These are phyloP conservation scores for Dendronephthya gigantea DNA, from an alignment of 64 coral and sea anemone species.

Conservation along the genomic window DNA sequence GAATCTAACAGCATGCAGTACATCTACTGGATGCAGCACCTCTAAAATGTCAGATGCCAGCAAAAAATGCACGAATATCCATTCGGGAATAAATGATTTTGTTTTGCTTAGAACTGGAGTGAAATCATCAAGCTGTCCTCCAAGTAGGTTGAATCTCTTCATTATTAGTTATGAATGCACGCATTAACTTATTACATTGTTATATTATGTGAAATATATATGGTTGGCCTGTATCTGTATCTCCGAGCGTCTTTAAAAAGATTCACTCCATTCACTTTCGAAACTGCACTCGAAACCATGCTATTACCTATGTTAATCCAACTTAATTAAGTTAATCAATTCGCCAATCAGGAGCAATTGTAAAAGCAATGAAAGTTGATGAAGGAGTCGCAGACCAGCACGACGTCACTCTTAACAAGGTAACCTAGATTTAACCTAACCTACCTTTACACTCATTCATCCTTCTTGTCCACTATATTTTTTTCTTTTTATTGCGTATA, in stretches of 20 bases:
- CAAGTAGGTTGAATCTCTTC: not conserved
- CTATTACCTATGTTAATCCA: too few relatives aligned
- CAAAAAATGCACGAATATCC: not conserved
- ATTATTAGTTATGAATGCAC: not conserved
- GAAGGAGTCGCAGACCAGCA: not conserved
- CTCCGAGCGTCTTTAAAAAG: too few relatives aligned
- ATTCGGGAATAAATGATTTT: not conserved
- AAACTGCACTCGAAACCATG: too few relatives aligned
- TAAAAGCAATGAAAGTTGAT: not conserved
- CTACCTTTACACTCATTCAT: too few relatives aligned
- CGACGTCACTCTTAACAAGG: not conserved
- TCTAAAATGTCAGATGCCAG: not conserved
- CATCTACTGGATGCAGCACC: not conserved
- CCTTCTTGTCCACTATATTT: too few relatives aligned
- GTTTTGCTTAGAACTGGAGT: constrained; percentile 5
- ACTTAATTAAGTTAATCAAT: too few relatives aligned
- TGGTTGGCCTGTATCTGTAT: too few relatives aligned
- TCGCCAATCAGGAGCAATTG: not conserved
- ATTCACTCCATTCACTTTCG: too few relatives aligned
- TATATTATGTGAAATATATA: too few relatives aligned
- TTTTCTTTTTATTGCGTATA: too few relatives aligned
- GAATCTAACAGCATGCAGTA: not conserved
- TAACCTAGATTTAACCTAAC: not conserved
- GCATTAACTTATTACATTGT: too few relatives aligned
- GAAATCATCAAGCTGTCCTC: not conserved